Evolutionary conservation across 2,888 invertebrate genomes (phyloP).

Genomic region (Julus scandinavius): DNA sequence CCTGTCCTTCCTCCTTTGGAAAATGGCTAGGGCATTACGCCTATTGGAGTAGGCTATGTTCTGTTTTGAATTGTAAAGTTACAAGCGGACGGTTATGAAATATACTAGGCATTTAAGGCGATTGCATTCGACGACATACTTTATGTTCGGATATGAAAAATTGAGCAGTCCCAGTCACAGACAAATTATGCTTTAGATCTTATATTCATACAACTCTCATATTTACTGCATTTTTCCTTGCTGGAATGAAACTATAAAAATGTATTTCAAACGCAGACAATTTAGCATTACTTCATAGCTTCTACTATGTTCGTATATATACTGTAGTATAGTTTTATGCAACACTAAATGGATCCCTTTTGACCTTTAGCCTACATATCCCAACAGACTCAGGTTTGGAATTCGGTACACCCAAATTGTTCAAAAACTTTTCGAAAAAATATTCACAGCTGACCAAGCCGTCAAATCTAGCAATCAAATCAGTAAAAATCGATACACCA

Average conservation of each 20-base stretch:
- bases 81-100: neutral
- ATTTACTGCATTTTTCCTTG: neutral
- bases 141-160: conserved; percentile 27
- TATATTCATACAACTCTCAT: neutral
- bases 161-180: neutral
- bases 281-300: neutral
- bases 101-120: neutral
- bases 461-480: no score
- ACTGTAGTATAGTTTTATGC: neutral
- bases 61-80: neutral
- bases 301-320: neutral
- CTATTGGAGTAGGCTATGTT: neutral
- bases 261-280: conserved; percentile 13
- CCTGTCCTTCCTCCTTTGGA: neutral
- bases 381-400: no score
- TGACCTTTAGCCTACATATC: neutral
- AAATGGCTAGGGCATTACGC: neutral
- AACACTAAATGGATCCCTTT: neutral
- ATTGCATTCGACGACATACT: conserved; percentile 21
- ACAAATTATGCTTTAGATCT: conserved; percentile 13
- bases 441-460: no score
- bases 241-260: neutral
- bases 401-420: no score
- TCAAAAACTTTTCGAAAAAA: no score
- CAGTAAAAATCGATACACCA: no score